Conservation (phyloP, 2,113 vertebrate species). For the Equus quagga region DNA sequence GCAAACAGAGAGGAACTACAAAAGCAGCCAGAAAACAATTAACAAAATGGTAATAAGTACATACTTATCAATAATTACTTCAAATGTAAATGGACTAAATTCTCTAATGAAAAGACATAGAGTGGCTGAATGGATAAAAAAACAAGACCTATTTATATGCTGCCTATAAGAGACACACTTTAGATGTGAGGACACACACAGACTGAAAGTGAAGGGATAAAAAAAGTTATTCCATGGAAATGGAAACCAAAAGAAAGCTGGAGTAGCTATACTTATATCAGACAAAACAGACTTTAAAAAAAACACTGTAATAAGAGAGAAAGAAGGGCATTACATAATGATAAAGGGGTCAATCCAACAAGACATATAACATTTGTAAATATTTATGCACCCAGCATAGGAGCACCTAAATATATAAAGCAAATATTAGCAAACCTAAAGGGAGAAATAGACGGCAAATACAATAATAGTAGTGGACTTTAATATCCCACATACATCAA, state of each 20-base stretch:
- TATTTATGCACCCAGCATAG: neutral
- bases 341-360: neutral
- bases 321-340: neutral
- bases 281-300: neutral
- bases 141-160: neutral
- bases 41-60: neutral
- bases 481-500: neutral
- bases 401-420: neutral
- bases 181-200: neutral
- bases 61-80: neutral
- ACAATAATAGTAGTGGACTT: neutral
- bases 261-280: neutral
- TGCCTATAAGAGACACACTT: neutral
- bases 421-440: neutral
- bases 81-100: neutral
- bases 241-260: neutral
- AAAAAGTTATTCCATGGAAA: neutral
- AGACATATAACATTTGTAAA: neutral
- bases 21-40: neutral
- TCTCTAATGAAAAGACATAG: neutral
- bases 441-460: neutral
- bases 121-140: neutral
- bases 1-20: neutral
- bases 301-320: neutral
- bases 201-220: neutral